Percentiles rank a stretch among this genome's conserved stretches.
These are phyloP conservation scores for Eurosta solidaginis DNA, from an alignment of 1,140 invertebrate species.

Conservation along the genomic window DNA sequence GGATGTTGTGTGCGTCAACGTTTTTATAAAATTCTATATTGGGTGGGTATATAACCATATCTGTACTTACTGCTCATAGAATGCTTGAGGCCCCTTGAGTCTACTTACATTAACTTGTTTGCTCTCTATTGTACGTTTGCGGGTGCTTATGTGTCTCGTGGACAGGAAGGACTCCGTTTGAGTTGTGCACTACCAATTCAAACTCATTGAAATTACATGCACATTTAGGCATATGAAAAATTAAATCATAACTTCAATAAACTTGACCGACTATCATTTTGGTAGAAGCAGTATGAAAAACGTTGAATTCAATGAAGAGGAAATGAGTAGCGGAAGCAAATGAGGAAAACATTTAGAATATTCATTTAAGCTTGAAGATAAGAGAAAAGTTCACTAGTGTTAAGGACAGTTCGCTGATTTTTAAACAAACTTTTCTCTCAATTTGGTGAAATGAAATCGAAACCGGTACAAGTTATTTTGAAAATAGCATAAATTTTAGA, in stretches of 20 bases:
- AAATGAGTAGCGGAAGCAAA: not conserved
- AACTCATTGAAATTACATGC: slow-evolving; percentile 23
- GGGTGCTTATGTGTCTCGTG: too few species aligned
- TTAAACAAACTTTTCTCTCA: too few species aligned
- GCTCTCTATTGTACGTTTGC: too few species aligned
- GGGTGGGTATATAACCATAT: too few species aligned
- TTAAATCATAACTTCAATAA: slow-evolving; percentile 22
- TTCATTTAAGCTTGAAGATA: too few species aligned
- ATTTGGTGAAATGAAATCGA: too few species aligned
- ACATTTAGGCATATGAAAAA: slow-evolving; percentile 23
- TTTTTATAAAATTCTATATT: not conserved
- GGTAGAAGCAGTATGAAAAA: not conserved
- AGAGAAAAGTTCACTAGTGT: too few species aligned
- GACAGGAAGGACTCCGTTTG: not conserved
- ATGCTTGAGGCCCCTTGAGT: slow-evolving; percentile 19
- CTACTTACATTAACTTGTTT: too few species aligned
- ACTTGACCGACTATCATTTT: slow-evolving; percentile 22
- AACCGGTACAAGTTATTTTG: too few species aligned
- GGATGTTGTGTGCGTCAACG: not conserved
- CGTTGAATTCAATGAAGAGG: not conserved
- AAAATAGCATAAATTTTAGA: too few species aligned
- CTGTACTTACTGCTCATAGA: not conserved
- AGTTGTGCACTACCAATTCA: not conserved
- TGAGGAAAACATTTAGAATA: not conserved
- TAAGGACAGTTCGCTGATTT: too few species aligned